phyloP scores from a whole-genome alignment of 2,113 vertebrate genomes.

The Polypterus senegalus region DNA sequence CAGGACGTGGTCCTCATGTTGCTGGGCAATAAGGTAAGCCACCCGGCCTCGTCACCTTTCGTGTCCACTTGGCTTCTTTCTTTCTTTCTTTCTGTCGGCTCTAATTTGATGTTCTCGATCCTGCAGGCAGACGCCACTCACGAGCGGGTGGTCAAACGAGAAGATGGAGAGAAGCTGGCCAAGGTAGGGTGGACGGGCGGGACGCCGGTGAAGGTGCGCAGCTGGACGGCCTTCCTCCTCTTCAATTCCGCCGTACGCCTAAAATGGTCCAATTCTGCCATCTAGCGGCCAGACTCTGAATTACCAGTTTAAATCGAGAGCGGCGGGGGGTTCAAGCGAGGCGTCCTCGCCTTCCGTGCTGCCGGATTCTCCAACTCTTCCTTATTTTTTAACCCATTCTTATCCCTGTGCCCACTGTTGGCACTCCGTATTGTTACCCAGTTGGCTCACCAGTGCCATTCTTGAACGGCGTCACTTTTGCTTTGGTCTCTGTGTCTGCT shows the following conservation, averaged over 20 bases:
- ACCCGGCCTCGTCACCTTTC: background rate
- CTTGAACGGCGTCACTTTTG: too few relatives aligned
- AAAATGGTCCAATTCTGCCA: background rate
- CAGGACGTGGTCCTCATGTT: slow-evolving; percentile 81
- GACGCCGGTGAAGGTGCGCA: background rate
- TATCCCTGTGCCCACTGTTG: too few relatives aligned
- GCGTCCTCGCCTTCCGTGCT: too few relatives aligned
- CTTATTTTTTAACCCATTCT: too few relatives aligned
- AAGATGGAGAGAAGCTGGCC: slow-evolving; percentile 80
- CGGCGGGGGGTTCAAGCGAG: too few relatives aligned
- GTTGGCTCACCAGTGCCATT: too few relatives aligned
- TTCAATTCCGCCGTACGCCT: background rate
- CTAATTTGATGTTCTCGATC: too few relatives aligned
- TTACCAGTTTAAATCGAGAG: background rate
- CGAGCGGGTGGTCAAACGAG: slow-evolving; percentile 73
- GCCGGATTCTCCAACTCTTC: too few relatives aligned
- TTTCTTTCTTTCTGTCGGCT: too few relatives aligned
- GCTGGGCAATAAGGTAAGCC: slow-evolving; percentile 81
- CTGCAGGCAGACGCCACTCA: slow-evolving; percentile 76
- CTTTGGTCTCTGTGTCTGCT: too few relatives aligned
- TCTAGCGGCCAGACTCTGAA: background rate
- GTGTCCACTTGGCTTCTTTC: too few relatives aligned
- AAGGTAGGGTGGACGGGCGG: slow-evolving; percentile 50
- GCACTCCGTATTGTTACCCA: too few relatives aligned
- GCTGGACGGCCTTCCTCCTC: background rate